These are phyloP conservation scores for Heterotilapia buettikoferi DNA, from an alignment of 2,113 vertebrate species.

Conservation along the genomic window DNA sequence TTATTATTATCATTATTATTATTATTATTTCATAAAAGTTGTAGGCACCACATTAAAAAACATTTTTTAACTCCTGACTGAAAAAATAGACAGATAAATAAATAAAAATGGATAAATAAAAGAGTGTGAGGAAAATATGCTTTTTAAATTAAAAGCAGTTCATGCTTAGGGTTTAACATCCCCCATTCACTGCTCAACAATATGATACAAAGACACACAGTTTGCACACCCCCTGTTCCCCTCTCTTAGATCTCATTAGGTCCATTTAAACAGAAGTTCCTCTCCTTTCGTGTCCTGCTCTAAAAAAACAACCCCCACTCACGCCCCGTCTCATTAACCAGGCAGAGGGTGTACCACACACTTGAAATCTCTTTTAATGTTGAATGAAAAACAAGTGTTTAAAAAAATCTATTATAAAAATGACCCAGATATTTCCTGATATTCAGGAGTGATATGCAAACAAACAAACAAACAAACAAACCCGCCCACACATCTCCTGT, in stretches of 20 bases:
- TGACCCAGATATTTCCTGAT: constrained; percentile 44
- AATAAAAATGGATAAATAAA: not conserved
- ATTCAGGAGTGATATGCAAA: constrained; percentile 22
- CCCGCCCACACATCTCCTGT: not conserved
- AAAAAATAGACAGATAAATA: not conserved
- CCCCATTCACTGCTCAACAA: not conserved
- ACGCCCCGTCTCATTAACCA: not conserved
- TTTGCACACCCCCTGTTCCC: not conserved
- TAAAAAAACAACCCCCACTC: not conserved
- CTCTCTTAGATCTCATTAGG: not conserved
- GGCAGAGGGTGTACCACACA: not conserved
- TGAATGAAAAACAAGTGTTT: not conserved
- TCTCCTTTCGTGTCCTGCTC: not conserved
- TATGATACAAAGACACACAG: not conserved
- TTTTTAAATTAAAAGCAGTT: not conserved
- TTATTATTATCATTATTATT: too few species aligned
- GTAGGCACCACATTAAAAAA: not conserved
- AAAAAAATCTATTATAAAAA: not conserved
- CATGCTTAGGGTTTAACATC: not conserved
- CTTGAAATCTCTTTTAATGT: constrained; percentile 6
- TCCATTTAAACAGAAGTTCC: not conserved
- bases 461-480: not conserved
- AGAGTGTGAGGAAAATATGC: not conserved
- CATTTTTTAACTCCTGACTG: not conserved
- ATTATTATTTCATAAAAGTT: not conserved